Percentiles rank a stretch among this genome's conserved stretches.
Evolutionary conservation across 37 sponge, comb jelly and placozoan genomes (phyloP).

Genomic region (Geodia barretti): DNA sequence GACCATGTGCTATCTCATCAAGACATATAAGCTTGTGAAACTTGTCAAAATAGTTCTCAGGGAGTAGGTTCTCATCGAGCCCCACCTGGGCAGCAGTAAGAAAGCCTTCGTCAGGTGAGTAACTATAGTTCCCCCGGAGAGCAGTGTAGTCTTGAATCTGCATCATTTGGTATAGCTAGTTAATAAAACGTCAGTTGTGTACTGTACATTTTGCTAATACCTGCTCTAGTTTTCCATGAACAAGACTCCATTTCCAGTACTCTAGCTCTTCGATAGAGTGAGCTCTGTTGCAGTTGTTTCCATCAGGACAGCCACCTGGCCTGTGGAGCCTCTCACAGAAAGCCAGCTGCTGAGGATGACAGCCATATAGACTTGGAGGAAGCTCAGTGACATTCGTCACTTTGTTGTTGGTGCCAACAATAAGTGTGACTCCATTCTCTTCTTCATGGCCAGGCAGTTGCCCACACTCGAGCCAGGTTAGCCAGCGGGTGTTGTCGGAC

Average conservation of each 20-base stretch:
- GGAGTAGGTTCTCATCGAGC: not conserved
- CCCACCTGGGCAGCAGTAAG: not conserved
- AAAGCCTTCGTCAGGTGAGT: not conserved
- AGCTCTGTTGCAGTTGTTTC: not conserved
- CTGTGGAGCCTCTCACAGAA: not conserved
- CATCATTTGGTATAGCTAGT: not conserved
- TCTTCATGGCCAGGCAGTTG: not conserved
- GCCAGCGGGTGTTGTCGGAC: not conserved
- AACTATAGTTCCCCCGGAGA: not conserved
- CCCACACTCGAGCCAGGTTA: slow-evolving; percentile 9
- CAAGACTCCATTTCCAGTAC: not conserved
- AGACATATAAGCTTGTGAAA: not conserved
- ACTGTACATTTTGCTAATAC: not conserved
- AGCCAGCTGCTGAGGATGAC: not conserved
- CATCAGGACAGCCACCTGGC: not conserved
- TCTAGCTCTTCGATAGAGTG: not conserved
- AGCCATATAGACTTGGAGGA: not conserved
- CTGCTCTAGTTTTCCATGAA: not conserved
- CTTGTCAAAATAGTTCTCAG: not conserved
- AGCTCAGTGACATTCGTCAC: not conserved
- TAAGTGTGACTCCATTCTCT: not conserved
- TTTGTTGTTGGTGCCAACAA: not conserved
- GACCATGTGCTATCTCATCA: not conserved
- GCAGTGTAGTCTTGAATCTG: not conserved
- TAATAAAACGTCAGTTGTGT: not conserved